Evolutionary conservation across 2,113 vertebrate genomes (phyloP).

Genomic region (Dasyurus viverrinus): DNA sequence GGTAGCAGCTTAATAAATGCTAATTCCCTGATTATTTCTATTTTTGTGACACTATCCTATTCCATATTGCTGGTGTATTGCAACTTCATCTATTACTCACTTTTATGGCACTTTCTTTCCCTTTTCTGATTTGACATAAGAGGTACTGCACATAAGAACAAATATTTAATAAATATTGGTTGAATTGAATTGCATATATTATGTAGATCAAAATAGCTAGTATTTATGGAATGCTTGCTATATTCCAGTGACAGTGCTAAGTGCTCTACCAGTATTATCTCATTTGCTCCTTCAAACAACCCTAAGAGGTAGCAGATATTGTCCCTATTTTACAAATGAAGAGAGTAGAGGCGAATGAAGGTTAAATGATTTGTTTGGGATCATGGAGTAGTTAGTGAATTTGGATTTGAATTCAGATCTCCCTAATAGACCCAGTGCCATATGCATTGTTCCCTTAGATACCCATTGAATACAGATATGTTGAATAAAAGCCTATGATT

Average conservation of each 20-base stretch:
- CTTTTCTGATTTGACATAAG: background rate
- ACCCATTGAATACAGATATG: background rate
- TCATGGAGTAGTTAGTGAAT: background rate
- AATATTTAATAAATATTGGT: background rate
- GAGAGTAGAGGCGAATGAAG: background rate
- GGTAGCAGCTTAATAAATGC: no score
- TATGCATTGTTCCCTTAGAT: background rate
- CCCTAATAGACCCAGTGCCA: background rate
- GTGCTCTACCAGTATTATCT: background rate
- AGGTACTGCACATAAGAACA: background rate
- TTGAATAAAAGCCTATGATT: background rate
- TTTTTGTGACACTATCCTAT: no score
- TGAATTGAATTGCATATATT: background rate
- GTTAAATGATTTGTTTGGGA: background rate
- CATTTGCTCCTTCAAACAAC: background rate
- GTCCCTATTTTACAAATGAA: background rate
- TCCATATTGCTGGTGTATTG: no score
- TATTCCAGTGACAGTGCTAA: background rate
- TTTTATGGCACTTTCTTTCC: background rate
- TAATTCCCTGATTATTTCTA: no score
- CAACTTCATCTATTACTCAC: background rate
- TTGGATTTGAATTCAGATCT: background rate
- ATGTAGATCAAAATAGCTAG: background rate
- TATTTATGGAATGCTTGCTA: background rate
- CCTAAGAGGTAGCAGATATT: background rate